A percentile compares a stretch with the other conserved stretches of the same genome.
Conservation (phyloP, 2,113 vertebrate species). For the Sinocyclocheilus anshuiensis region DNA sequence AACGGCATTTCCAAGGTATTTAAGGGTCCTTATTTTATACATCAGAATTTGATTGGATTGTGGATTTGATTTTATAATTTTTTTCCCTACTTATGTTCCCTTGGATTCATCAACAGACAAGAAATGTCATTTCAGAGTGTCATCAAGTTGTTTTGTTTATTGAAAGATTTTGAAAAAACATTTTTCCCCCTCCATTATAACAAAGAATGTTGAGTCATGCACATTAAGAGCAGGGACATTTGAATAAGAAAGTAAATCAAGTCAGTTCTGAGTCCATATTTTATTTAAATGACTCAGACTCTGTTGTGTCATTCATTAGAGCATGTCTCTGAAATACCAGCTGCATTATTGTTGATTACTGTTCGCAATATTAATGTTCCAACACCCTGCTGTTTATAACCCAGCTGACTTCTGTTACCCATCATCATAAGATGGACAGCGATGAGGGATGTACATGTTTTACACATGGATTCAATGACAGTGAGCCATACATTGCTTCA, state of each 20-base stretch:
- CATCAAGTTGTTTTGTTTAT: background rate
- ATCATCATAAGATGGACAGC: background rate
- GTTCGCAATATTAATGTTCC: background rate
- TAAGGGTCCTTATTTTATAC: too few relatives aligned
- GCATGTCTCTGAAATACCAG: background rate
- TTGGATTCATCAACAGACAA: background rate
- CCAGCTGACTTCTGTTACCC: background rate
- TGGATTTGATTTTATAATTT: background rate
- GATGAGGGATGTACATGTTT: background rate
- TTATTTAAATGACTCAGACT: background rate
- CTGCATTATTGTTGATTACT: background rate
- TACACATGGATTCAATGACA: background rate
- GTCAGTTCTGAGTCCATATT: background rate
- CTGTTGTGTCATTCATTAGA: background rate
- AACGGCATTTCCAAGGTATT: too few relatives aligned
- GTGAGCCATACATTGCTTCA: background rate
- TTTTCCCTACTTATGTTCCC: too few relatives aligned
- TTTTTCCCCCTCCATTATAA: too few relatives aligned
- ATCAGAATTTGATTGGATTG: too few relatives aligned
- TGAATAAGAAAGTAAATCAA: background rate
- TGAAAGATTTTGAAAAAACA: background rate
- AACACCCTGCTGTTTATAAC: background rate
- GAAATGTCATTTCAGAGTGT: background rate
- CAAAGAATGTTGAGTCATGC: background rate
- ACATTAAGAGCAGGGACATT: background rate